Percentiles rank a stretch among this genome's conserved stretches.
These are phyloP conservation scores for Rhingia rostrata DNA, from an alignment of 2,888 invertebrate genomes.

Conservation along the genomic window DNA sequence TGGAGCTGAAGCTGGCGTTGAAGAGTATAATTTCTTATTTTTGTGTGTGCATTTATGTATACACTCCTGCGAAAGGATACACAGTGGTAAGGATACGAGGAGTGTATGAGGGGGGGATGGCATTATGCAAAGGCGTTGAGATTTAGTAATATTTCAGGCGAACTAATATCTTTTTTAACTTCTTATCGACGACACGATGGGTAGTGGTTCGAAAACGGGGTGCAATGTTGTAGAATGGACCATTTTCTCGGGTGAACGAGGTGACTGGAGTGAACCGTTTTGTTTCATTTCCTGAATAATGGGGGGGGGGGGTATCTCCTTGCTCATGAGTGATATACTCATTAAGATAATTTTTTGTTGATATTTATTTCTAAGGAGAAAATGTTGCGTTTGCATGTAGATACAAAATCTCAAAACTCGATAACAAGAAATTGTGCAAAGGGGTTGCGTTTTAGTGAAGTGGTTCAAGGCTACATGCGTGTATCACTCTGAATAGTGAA, in stretches of 20 bases:
- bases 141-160: constrained; percentile 58
- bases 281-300: constrained; percentile 8
- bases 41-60: constrained; percentile 9
- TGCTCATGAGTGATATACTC: neutral
- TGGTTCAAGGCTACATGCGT: too few relatives aligned
- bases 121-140: neutral
- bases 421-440: too few relatives aligned
- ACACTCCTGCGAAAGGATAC: constrained; percentile 22
- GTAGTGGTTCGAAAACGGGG: constrained; percentile 6
- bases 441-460: too few relatives aligned
- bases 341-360: neutral
- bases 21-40: constrained; percentile 9
- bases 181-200: constrained; percentile 35
- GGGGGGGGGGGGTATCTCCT: neutral
- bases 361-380: too few relatives aligned
- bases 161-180: constrained; percentile 53
- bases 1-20: constrained; percentile 33
- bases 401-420: too few relatives aligned
- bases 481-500: too few relatives aligned
- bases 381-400: too few relatives aligned
- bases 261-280: constrained; percentile 24
- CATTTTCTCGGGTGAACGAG: constrained; percentile 27
- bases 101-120: neutral
- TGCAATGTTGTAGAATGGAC: constrained; percentile 27
- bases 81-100: constrained; percentile 31